Evolutionary conservation across 2,797 vertebrate genomes (phyloP), one percentile per base, ranked within the genome.

Genomic region (Enteromius radiatus): DNA sequence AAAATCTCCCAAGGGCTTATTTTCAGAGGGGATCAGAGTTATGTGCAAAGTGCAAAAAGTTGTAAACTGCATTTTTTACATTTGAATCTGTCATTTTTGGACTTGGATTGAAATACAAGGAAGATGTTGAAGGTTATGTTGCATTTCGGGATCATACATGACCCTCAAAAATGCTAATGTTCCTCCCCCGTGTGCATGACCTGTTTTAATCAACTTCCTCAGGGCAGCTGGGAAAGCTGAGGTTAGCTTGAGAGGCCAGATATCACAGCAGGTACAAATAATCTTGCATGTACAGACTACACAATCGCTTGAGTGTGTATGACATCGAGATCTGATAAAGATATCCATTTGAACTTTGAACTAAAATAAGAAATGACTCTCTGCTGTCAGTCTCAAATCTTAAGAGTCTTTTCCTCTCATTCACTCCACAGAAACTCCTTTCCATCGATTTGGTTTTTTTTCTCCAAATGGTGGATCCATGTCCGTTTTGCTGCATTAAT

Each of bases 231-330:
- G 5, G 1, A 70, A 54, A 69, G 80, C 68, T 47, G 86, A 80
- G 61, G 73, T 19, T 54, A 84, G 78, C 41, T 80, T 73, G 71
- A 87, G 84, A 65, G 77, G 65, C 45, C 79, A 81, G 71, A 85
- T 86, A 80, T 88, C 84, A 85, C 90, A 86, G 89, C 63, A n/a
- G 85, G 86, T 86, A 84, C 74, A 77, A n/a, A 17, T 82, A 80
- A 79, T 87, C 87, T 81, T 78, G 78, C 71, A 76, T 77, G 54
- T 76, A 70, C 36, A 65, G 75, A 43, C 15, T 28, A 14, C 36
- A 31, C 31, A 23, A 23, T 61, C 3, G 1, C 36, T 38, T 59
- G 69, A 41, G 11, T 43, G 73, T 84, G 78, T 69, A 47, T 73
- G 63, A 69, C 63, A 81, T 36, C 5, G 28, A 43, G 31, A 76